phyloP scores from a whole-genome alignment of 2,797 vertebrate genomes.

The Oreochromis mossambicus region DNA sequence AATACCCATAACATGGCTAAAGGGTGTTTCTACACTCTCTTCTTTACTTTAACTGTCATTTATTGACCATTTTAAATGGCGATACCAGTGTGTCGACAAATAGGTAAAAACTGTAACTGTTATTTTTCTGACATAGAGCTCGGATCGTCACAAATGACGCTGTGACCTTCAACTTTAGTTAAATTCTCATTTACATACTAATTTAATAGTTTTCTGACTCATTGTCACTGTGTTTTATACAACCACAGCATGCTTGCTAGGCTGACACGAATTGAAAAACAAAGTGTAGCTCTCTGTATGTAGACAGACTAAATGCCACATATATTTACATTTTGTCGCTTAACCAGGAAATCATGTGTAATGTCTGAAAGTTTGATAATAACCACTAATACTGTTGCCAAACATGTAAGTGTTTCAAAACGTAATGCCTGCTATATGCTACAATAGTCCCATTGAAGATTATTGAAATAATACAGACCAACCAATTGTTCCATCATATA shows the following conservation, averaged over 20 bases:
- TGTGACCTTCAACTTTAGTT: background rate
- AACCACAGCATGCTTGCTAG: background rate
- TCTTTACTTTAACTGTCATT: background rate
- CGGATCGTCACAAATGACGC: fast-evolving
- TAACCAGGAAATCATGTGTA: background rate
- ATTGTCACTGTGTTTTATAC: background rate
- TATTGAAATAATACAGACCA: fast-evolving
- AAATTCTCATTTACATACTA: background rate
- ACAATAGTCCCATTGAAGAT: background rate
- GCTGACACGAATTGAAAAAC: background rate
- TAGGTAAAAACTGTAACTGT: background rate
- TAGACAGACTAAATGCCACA: background rate
- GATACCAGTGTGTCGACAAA: background rate
- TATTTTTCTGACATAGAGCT: background rate
- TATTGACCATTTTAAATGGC: fast-evolving
- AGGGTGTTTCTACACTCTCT: background rate
- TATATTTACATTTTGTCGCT: background rate
- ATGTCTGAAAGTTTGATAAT: background rate
- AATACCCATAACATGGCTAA: fast-evolving
- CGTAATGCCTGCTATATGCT: background rate
- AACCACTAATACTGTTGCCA: background rate
- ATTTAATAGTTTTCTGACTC: background rate
- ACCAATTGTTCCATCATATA: fast-evolving
- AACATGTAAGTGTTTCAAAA: background rate
- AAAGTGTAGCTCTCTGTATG: fast-evolving